phyloP scores from a whole-genome alignment of 2,113 vertebrate genomes.

The Hymenochirus boettgeri region DNA sequence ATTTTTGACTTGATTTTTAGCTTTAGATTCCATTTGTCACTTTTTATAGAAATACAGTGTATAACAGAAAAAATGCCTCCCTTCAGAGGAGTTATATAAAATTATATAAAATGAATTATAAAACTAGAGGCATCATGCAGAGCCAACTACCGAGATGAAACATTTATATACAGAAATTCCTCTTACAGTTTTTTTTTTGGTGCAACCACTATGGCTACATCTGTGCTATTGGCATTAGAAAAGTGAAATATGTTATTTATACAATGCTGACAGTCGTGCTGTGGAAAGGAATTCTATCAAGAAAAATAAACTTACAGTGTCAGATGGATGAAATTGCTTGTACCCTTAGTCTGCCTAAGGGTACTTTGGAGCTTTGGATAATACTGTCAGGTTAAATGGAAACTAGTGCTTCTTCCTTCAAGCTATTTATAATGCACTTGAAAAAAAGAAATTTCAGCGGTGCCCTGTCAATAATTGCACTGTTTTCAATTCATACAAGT shows the following conservation, averaged over 20 bases:
- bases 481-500: too few species aligned
- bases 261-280: background rate
- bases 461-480: conserved; percentile 15
- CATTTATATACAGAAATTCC: too few species aligned
- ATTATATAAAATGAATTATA: too few species aligned
- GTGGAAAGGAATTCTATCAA: background rate
- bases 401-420: conserved; percentile 6
- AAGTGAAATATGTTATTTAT: background rate
- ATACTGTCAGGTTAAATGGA: conserved; percentile 9
- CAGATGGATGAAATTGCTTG: conserved; percentile 5
- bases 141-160: too few species aligned
- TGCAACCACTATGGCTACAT: too few species aligned
- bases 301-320: conserved; percentile 3
- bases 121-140: too few species aligned
- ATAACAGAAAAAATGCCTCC: too few species aligned
- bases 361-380: conserved; percentile 1
- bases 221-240: background rate
- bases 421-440: conserved; percentile 9
- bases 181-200: too few species aligned
- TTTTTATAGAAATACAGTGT: too few species aligned
- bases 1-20: too few species aligned
- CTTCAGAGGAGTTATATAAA: too few species aligned
- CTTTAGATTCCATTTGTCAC: too few species aligned
- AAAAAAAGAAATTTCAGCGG: conserved; percentile 6
- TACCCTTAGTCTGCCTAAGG: conserved; percentile 7